Base-by-base conservation (phyloP, 2,797 vertebrate genomes). In the Mus minutoides region DNA sequence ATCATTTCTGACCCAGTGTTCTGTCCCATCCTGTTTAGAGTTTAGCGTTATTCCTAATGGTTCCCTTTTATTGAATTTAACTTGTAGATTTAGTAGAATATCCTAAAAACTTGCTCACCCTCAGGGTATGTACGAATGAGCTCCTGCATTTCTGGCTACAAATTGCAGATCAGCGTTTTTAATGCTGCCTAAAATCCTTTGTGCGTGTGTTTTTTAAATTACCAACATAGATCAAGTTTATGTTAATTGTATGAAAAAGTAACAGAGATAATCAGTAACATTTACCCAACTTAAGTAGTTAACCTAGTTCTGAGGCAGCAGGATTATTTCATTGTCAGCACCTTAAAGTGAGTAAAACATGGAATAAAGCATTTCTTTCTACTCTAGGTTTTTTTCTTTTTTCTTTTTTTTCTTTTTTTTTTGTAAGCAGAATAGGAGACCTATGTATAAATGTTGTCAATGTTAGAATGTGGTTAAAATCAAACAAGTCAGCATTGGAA, bases 241-340 rank as follows among this genome's bases (percentile, higher is more conserved):
- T 97, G 97, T 98, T 98, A 98, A 98, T 98, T 98, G 97, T 98
- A 96, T 96, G 97, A 98, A 98, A 98, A 98, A 16, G 22, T 94
- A 98, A 97, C 86, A 96, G 97, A 98, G 97, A 98, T 98, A 97
- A 97, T 98, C 97, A 97, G 97, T 98, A 98, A 95, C 96, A 97
- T 98, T 98, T 98, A 98, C 97, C 85, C 95, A 98, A 97, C 92
- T 97, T 90, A 98, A 97, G 92, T 95, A 97, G 96, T 98, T 98
- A 98, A 98, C 98, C 97, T 97, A 97, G 75, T 97, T 98, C 80
- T 97, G 93, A 96, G 96, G 77, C 67, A 97, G 90, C 95, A 97
- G 96, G 98, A 96, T 98, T 92, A 95, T 97, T 92, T 82, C 97
- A 94, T 85, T 95, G 91, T 98, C 98, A 98, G 97, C 97, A 98